phyloP scores from a whole-genome alignment of 23 tunicate species.

The Diplosoma virens region DNA sequence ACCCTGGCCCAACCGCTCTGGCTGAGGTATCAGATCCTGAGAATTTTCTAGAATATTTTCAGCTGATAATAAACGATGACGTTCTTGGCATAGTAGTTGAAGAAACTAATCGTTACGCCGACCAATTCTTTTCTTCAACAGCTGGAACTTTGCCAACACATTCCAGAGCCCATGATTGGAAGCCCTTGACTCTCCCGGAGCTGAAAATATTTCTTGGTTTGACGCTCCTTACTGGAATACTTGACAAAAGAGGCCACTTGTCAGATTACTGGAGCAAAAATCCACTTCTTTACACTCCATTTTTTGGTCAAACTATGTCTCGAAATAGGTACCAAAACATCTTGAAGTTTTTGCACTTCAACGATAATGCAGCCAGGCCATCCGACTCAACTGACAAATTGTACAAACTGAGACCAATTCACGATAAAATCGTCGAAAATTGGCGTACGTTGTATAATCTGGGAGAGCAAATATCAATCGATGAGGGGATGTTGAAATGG shows the following conservation, averaged over 20 bases:
- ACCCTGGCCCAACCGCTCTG: slow-evolving; percentile 13
- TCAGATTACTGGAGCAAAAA: slow-evolving; percentile 21
- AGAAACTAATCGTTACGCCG: slow-evolving; percentile 23
- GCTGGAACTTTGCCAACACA: slow-evolving; percentile 22
- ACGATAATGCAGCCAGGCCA: slow-evolving; percentile 24
- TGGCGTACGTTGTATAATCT: slow-evolving; percentile 19
- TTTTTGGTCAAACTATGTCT: slow-evolving; percentile 15
- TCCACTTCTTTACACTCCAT: slow-evolving; percentile 7
- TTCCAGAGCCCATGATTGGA: background rate
- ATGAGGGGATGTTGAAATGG: slow-evolving; percentile 40
- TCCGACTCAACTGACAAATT: background rate
- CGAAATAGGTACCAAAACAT: slow-evolving; percentile 17
- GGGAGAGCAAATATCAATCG: slow-evolving; percentile 42
- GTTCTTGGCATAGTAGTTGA: slow-evolving; percentile 3
- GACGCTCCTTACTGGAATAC: slow-evolving; percentile 1
- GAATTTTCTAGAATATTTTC: slow-evolving; percentile 14
- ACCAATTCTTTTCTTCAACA: slow-evolving; percentile 17
- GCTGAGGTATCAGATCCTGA: slow-evolving; percentile 5
- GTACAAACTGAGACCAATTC: slow-evolving; percentile 14
- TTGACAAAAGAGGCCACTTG: slow-evolving; percentile 10
- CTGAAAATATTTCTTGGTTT: slow-evolving; percentile 7
- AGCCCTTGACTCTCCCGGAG: background rate
- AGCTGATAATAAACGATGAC: slow-evolving; percentile 15
- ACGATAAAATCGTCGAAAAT: background rate
- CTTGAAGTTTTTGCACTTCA: slow-evolving; percentile 8